Conservation (phyloP, 1,140 invertebrate species). For the Argopecten irradians region DNA sequence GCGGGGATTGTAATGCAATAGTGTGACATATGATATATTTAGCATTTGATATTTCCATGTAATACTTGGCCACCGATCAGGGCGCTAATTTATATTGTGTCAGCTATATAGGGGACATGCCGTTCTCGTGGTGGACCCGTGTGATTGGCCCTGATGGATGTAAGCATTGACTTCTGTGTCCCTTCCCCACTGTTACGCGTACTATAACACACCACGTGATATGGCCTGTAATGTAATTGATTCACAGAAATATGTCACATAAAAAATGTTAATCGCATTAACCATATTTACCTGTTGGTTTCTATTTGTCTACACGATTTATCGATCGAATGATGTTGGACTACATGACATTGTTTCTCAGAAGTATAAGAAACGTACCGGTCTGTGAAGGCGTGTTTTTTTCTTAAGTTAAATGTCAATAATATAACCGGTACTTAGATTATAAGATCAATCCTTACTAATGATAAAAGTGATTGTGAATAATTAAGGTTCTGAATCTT, state of each 20-base stretch:
- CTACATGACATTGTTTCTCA: no score
- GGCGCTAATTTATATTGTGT: slow-evolving; percentile 21
- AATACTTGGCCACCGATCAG: neutral
- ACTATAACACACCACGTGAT: neutral
- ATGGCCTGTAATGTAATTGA: neutral
- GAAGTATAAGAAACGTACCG: no score
- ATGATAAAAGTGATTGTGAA: no score
- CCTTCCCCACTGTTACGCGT: neutral
- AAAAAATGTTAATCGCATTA: neutral
- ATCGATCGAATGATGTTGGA: no score
- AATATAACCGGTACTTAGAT: no score
- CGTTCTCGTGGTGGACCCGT: neutral
- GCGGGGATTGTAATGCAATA: neutral
- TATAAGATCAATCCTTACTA: no score
- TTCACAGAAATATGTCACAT: no score
- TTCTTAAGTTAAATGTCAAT: no score
- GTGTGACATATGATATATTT: slow-evolving; percentile 12
- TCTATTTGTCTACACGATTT: no score
- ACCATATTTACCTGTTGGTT: no score
- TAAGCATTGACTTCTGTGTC: neutral
- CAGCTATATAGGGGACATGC: neutral
- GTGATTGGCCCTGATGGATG: neutral
- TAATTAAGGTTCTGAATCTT: no score
- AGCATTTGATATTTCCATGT: slow-evolving; percentile 12
- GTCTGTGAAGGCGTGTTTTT: no score